Evolutionary conservation across 2,113 vertebrate species (phyloP).

Genomic region (Hemichromis elongatus): DNA sequence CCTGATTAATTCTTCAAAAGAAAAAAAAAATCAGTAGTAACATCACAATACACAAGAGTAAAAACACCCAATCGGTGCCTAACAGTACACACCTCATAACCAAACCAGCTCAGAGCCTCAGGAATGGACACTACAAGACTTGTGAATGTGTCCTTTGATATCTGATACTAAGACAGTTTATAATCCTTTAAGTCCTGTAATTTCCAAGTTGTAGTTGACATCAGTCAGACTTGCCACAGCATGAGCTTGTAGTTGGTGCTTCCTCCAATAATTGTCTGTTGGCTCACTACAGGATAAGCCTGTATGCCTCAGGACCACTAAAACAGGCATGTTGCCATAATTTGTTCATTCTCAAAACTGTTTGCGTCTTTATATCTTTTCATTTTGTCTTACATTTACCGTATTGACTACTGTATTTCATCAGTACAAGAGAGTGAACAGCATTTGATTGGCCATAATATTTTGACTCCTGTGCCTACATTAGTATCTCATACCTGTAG

Average conservation of each 20-base stretch:
- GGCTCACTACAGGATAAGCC: background rate
- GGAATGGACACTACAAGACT: background rate
- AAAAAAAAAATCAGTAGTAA: too few species aligned
- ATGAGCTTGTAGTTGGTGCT: background rate
- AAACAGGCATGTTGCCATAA: background rate
- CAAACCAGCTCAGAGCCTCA: background rate
- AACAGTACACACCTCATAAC: background rate
- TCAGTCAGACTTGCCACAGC: background rate
- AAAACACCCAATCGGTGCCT: background rate
- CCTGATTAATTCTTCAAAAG: background rate
- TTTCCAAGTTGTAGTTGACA: background rate
- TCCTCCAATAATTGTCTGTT: background rate
- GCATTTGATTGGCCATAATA: background rate
- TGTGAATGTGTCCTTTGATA: background rate
- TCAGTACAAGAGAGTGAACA: background rate
- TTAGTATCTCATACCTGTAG: conserved; percentile 76
- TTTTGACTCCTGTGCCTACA: background rate
- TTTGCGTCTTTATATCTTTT: background rate
- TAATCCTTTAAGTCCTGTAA: background rate
- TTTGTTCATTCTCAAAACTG: background rate
- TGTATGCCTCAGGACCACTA: background rate
- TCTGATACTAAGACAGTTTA: background rate
- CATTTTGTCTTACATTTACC: background rate
- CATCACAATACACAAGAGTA: background rate
- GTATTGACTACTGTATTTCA: background rate